Conservation (phyloP, 2,888 invertebrate species). For the Spicauda simplicius region DNA sequence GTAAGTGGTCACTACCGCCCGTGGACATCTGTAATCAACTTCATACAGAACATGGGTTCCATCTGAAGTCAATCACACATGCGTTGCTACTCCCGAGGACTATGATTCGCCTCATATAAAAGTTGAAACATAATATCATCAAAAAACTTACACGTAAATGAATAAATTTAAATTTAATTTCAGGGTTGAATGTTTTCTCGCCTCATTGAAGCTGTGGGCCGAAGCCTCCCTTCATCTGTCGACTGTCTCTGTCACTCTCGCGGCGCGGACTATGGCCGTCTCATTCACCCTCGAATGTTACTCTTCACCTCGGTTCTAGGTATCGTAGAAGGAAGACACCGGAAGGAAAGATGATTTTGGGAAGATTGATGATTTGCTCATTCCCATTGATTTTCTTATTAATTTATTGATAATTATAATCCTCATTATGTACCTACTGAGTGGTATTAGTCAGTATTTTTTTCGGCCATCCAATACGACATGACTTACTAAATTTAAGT, state of each 20-base stretch:
- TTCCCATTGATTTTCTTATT: constrained; percentile 42
- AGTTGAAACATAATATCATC: too few relatives aligned
- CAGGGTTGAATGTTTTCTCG: constrained; percentile 61
- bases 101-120: too few relatives aligned
- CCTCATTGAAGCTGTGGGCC: constrained; percentile 58
- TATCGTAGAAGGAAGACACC: constrained; percentile 36
- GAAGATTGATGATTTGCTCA: constrained; percentile 45
- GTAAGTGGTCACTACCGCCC: too few relatives aligned
- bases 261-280: constrained; percentile 55
- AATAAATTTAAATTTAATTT: constrained; percentile 41
- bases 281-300: constrained; percentile 59
- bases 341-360: constrained; percentile 20
- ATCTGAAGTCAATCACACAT: too few relatives aligned
- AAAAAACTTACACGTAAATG: too few relatives aligned
- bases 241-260: constrained; percentile 75
- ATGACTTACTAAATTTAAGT: constrained; percentile 57
- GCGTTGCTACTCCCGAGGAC: too few relatives aligned
- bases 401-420: constrained; percentile 35
- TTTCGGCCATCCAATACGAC: constrained; percentile 72
- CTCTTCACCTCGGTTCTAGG: constrained; percentile 47
- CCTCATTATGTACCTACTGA: constrained; percentile 37
- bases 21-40: too few relatives aligned
- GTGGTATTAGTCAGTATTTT: constrained; percentile 48
- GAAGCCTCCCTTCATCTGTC: constrained; percentile 64
- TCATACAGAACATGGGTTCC: too few relatives aligned